These are phyloP conservation scores for Drosophila mimica DNA, from an alignment of 2,888 invertebrate genomes.

Conservation along the genomic window DNA sequence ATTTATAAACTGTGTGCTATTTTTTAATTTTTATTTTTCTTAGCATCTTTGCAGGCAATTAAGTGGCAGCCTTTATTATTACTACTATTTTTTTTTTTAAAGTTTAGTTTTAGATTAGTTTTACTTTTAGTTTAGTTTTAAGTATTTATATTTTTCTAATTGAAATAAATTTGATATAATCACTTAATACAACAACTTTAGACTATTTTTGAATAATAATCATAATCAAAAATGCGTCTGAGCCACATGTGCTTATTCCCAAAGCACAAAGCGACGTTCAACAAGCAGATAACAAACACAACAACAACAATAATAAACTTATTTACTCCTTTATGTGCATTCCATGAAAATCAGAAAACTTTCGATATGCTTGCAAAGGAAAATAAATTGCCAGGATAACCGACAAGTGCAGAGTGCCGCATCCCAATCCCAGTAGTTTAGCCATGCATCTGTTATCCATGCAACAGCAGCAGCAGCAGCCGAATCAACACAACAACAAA, in stretches of 20 bases:
- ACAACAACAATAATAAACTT: background rate
- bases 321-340: background rate
- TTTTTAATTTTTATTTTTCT: background rate
- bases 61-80: background rate
- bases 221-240: background rate
- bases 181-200: background rate
- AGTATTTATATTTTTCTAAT: background rate
- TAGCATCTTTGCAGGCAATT: background rate
- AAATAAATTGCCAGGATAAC: conserved; percentile 71
- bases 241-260: conserved; percentile 55
- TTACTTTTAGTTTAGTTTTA: too few relatives aligned
- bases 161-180: background rate
- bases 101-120: too few relatives aligned
- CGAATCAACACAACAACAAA: conserved; percentile 54
- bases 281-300: background rate
- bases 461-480: conserved; percentile 41
- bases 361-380: conserved; percentile 26
- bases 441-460: conserved; percentile 33
- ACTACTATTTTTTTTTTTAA: background rate
- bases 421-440: conserved; percentile 37
- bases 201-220: background rate
- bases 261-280: background rate
- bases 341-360: conserved; percentile 24
- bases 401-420: conserved; percentile 62
- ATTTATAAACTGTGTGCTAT: background rate